Percentiles rank a stretch among this genome's conserved stretches.
Conservation (phyloP, 2,888 invertebrate species). For the Clusia tigrina region DNA sequence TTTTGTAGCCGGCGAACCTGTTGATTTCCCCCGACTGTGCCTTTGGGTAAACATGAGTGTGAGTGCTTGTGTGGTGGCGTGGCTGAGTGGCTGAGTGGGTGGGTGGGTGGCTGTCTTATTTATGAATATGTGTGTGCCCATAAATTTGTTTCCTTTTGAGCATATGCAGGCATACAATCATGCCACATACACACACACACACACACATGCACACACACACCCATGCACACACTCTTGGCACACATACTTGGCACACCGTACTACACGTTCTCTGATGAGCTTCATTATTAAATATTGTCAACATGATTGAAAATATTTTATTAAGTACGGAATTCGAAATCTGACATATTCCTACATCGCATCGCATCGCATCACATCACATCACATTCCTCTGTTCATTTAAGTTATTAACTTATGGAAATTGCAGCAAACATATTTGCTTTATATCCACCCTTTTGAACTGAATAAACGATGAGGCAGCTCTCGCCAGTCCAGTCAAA, state of each 20-base stretch:
- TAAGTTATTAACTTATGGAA: too few relatives aligned
- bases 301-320: background rate
- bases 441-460: too few relatives aligned
- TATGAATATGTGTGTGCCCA: too few relatives aligned
- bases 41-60: too few relatives aligned
- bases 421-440: too few relatives aligned
- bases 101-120: background rate
- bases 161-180: background rate
- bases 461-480: too few relatives aligned
- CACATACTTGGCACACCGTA: background rate
- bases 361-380: too few relatives aligned
- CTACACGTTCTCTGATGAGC: too few relatives aligned
- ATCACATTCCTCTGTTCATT: too few relatives aligned
- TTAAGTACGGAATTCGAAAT: background rate
- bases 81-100: background rate
- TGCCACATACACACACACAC: background rate
- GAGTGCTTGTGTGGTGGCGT: too few relatives aligned
- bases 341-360: too few relatives aligned
- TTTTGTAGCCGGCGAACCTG: background rate
- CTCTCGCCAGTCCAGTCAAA: too few relatives aligned
- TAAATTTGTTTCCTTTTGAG: background rate
- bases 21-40: background rate
- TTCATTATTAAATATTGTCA: background rate
- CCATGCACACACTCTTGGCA: background rate
- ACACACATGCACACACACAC: background rate